Evolutionary conservation across 2,113 vertebrate genomes (phyloP).

Genomic region (Gobio gobio): DNA sequence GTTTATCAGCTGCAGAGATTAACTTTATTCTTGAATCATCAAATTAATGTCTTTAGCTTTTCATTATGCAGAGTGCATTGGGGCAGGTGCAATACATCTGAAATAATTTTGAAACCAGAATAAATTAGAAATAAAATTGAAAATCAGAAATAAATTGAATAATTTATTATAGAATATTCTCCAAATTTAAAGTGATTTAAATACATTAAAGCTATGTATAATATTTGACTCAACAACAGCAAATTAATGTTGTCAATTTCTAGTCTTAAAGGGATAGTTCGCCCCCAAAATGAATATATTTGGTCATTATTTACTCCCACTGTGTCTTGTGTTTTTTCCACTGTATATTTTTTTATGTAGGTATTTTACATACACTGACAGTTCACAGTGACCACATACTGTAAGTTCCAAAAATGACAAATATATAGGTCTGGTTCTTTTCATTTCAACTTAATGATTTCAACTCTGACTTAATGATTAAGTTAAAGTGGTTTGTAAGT

Average conservation of each 20-base stretch:
- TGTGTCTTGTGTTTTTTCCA: too few species aligned
- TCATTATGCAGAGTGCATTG: neutral
- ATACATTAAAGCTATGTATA: neutral
- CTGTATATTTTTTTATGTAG: neutral
- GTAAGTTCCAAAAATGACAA: too few species aligned
- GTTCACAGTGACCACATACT: neutral
- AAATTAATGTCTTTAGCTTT: neutral
- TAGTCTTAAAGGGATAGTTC: neutral
- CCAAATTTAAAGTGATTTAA: neutral
- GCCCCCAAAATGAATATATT: neutral
- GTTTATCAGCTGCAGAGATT: neutral
- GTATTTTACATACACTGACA: neutral
- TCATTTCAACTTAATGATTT: neutral
- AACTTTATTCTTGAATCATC: constrained; percentile 19
- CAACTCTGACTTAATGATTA: neutral
- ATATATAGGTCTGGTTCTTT: too few species aligned
- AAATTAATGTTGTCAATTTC: neutral
- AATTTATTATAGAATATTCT: neutral
- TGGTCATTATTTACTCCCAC: neutral
- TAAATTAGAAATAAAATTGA: too few species aligned
- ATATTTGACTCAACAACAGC: neutral
- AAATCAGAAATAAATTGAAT: neutral
- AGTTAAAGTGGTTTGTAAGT: neutral
- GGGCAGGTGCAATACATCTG: neutral
- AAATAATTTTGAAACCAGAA: neutral